A percentile compares a stretch with the other conserved stretches of the same genome.
These are phyloP conservation scores for Parascotia fuliginaria DNA, from an alignment of 2,888 invertebrate species.

Conservation along the genomic window DNA sequence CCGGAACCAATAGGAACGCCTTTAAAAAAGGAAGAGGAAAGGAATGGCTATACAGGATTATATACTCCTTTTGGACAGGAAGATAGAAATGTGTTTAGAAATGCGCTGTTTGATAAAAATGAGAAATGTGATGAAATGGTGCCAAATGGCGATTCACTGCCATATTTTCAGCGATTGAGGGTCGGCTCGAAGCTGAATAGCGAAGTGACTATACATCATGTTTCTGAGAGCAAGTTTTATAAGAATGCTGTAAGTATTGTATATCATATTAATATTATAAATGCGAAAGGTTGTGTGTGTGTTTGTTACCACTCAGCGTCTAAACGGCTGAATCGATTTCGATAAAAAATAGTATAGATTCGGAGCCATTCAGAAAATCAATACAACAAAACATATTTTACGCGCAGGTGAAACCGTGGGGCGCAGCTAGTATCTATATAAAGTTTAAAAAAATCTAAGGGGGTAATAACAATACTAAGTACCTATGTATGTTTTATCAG, in stretches of 20 bases:
- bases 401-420: no score
- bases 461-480: no score
- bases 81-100: constrained; percentile 72
- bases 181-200: constrained; percentile 77
- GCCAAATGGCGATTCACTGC: constrained; percentile 71
- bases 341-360: no score
- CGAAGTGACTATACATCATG: constrained; percentile 79
- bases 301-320: no score
- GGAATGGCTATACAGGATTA: constrained; percentile 36
- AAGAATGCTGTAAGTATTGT: constrained; percentile 74
- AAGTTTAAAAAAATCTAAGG: no score
- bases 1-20: constrained; percentile 71
- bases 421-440: no score
- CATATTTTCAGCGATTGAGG: constrained; percentile 74
- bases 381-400: no score
- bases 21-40: constrained; percentile 38
- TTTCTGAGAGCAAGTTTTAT: constrained; percentile 78
- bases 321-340: no score
- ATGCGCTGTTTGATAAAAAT: constrained; percentile 70
- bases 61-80: constrained; percentile 77
- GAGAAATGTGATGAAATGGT: constrained; percentile 53
- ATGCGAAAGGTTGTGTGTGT: no score
- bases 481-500: no score
- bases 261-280: no score
- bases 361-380: no score